Conservation (phyloP, 2,797 vertebrate species). For the Sarcophilus harrisii region DNA sequence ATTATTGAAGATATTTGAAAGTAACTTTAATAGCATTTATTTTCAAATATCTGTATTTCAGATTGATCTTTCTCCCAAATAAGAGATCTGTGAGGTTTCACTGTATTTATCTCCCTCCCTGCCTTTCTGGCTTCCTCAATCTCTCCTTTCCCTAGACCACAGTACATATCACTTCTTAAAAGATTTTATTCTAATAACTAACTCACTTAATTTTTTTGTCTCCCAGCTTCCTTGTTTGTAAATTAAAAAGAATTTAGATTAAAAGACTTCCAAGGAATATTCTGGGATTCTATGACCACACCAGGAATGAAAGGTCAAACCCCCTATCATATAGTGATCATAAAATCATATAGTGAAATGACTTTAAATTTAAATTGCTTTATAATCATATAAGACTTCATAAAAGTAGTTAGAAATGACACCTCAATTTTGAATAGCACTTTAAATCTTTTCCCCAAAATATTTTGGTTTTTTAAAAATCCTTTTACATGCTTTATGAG, state of each 20-base stretch:
- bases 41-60: slow-evolving; percentile 37
- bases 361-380: neutral
- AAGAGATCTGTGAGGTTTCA: slow-evolving; percentile 22
- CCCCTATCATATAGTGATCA: no score
- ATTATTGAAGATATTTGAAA: neutral
- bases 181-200: neutral
- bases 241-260: neutral
- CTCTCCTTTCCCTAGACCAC: neutral
- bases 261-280: neutral
- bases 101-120: neutral
- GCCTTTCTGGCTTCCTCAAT: neutral
- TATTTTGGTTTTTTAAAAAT: neutral
- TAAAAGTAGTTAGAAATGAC: neutral
- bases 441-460: neutral
- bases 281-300: neutral
- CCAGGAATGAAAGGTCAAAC: neutral
- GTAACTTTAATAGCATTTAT: neutral
- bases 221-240: neutral
- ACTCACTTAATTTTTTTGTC: neutral
- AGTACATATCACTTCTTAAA: neutral
- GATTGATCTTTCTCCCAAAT: slow-evolving; percentile 16
- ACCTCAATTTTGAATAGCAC: neutral
- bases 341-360: neutral
- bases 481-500: neutral
- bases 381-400: neutral